Evolutionary conservation across 2,113 vertebrate species (phyloP).

Genomic region (Strix aluco): DNA sequence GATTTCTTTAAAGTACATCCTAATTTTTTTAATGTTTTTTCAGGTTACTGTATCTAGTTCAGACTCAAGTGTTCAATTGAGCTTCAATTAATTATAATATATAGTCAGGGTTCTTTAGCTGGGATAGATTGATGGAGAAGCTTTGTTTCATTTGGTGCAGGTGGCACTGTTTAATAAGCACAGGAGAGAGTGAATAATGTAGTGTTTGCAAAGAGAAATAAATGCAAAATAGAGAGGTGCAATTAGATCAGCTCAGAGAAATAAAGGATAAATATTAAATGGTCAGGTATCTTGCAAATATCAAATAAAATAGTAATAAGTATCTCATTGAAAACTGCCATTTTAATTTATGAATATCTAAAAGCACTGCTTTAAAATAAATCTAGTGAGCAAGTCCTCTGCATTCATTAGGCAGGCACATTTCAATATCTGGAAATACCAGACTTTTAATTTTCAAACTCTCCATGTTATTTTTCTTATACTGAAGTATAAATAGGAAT

Average conservation of each 20-base stretch:
- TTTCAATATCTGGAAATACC: slow-evolving; percentile 47
- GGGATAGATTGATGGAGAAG: slow-evolving; percentile 74
- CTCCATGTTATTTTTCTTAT: background rate
- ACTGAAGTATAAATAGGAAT: background rate
- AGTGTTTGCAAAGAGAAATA: slow-evolving; percentile 80
- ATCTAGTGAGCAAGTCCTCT: slow-evolving; percentile 29
- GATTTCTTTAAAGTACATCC: slow-evolving; percentile 71
- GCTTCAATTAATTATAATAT: slow-evolving; percentile 80
- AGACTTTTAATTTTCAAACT: slow-evolving; percentile 7
- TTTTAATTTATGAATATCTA: slow-evolving; percentile 55
- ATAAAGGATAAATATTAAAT: slow-evolving; percentile 75
- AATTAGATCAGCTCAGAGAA: slow-evolving; percentile 77
- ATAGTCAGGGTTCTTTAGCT: slow-evolving; percentile 74
- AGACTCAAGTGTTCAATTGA: slow-evolving; percentile 75
- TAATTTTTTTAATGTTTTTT: slow-evolving; percentile 70
- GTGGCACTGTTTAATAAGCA: slow-evolving; percentile 84
- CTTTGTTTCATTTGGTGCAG: slow-evolving; percentile 81
- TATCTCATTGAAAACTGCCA: slow-evolving; percentile 44
- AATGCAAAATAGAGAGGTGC: slow-evolving; percentile 80
- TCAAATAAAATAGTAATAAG: slow-evolving; percentile 55
- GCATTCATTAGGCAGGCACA: slow-evolving; percentile 34
- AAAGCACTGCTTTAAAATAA: slow-evolving; percentile 55
- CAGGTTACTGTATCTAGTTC: slow-evolving; percentile 64
- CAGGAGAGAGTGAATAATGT: slow-evolving; percentile 80
- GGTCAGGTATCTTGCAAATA: slow-evolving; percentile 71